phyloP scores from a whole-genome alignment of 1,140 invertebrate species.

The Yoshiicerus persimilis region DNA sequence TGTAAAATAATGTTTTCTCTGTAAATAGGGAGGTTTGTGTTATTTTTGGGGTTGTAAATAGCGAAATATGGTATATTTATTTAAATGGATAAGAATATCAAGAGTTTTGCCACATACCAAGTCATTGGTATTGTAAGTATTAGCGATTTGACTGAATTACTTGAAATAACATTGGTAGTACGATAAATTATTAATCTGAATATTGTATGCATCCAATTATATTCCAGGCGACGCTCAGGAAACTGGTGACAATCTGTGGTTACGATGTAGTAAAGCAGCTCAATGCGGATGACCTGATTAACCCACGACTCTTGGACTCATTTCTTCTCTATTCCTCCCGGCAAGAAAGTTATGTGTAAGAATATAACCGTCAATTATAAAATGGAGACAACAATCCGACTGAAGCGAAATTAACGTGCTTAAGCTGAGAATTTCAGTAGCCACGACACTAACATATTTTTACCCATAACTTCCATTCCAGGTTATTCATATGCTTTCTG shows the following conservation, averaged over 20 bases:
- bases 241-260: slow-evolving; percentile 64
- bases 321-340: slow-evolving; percentile 69
- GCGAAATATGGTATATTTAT: too few relatives aligned
- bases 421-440: neutral
- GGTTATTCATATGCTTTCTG: neutral
- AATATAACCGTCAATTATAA: neutral
- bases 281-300: slow-evolving; percentile 64
- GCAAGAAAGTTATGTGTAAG: slow-evolving; percentile 67
- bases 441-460: neutral
- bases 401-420: neutral
- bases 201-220: slow-evolving; percentile 36
- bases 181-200: slow-evolving; percentile 5
- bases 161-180: neutral
- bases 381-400: neutral
- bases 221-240: slow-evolving; percentile 67
- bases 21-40: too few relatives aligned
- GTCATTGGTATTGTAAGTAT: too few relatives aligned
- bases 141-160: neutral
- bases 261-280: slow-evolving; percentile 58
- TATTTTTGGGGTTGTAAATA: too few relatives aligned
- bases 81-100: too few relatives aligned
- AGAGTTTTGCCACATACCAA: too few relatives aligned
- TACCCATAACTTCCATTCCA: neutral
- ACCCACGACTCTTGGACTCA: slow-evolving; percentile 67
- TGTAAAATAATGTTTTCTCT: too few relatives aligned